These are phyloP conservation scores for Junonia oenone DNA, from an alignment of 2,888 invertebrate species.

Conservation along the genomic window DNA sequence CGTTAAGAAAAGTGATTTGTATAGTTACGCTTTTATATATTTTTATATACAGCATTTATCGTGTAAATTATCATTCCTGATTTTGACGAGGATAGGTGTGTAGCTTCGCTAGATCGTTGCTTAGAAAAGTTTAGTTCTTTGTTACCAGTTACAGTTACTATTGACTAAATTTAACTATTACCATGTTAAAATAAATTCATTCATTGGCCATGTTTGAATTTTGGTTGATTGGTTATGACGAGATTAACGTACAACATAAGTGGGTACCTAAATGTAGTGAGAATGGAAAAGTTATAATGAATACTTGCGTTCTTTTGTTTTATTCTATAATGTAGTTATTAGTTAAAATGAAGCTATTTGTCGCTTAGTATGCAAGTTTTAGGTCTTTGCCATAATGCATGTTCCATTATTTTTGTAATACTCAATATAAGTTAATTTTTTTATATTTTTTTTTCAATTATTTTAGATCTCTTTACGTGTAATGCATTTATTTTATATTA, in stretches of 20 bases:
- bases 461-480: constrained; percentile 78
- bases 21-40: constrained; percentile 66
- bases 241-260: constrained; percentile 24
- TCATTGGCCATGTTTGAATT: constrained; percentile 12
- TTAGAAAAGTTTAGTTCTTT: constrained; percentile 48
- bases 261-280: constrained; percentile 22
- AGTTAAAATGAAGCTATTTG: constrained; percentile 71
- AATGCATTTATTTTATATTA: constrained; percentile 75
- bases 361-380: constrained; percentile 75
- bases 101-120: constrained; percentile 32
- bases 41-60: constrained; percentile 69
- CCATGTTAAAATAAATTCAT: constrained; percentile 6
- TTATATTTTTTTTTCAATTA: constrained; percentile 62
- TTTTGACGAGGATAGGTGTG: constrained; percentile 31
- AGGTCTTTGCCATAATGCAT: constrained; percentile 80
- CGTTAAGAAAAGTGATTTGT: constrained; percentile 67
- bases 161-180: constrained; percentile 33
- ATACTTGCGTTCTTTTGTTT: constrained; percentile 35
- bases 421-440: constrained; percentile 73
- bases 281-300: constrained; percentile 29
- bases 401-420: constrained; percentile 79
- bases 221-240: constrained; percentile 19
- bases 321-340: constrained; percentile 49
- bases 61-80: constrained; percentile 69
- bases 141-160: constrained; percentile 76